Base-by-base conservation (phyloP, 2,113 vertebrate genomes). In the Stigmatopora nigra region DNA sequence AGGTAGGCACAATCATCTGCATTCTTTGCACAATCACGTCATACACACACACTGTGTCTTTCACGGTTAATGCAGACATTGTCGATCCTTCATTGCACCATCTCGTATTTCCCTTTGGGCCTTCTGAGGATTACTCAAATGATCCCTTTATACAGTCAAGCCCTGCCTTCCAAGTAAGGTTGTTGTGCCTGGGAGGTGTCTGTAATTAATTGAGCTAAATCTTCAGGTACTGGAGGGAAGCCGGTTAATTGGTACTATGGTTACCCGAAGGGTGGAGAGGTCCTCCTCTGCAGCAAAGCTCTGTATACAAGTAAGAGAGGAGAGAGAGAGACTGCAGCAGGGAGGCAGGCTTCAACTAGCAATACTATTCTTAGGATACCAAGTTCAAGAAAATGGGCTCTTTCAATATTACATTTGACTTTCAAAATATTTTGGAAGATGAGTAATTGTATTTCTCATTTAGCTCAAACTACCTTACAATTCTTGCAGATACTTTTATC, bases 221-320 rank as follows among this genome's bases (percentile, higher is more conserved):
- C 91, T 85, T 90, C 89, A 95, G 93, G 93, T 94, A 89, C 92
- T 89, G 82, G 92, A 93, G 82, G 91, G 93, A 15, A 92, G 92
- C 80, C 92, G 91, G 81, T 88, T 94, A 86, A 92, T 94, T 90
- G 91, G 89, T 87, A 41, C 38, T 41, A 91, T 92, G 90, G 67
- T 70, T 31, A 45, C 65, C 44, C 35, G 55, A 65, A 73, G 69
- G 64, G 19, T 67, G 67, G 41, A 64, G 35, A 25, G 44, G 38
- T 70, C 71, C 15, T 70, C 71, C 64, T 65, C 68, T 17, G 13
- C 71, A 65, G 58, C 68, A 67, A 67, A 70, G 61, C 57, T 70
- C 64, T 78, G 64, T 56, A 61, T 70, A 20, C 64, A 73, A 67
- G 75, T 69, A 73, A 73, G 69, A 57, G 41, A 67, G 64, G 53